Evolutionary conservation across 2,113 vertebrate genomes (phyloP), one percentile per base, ranked within the genome.

Genomic region (Engystomops pustulosus): DNA sequence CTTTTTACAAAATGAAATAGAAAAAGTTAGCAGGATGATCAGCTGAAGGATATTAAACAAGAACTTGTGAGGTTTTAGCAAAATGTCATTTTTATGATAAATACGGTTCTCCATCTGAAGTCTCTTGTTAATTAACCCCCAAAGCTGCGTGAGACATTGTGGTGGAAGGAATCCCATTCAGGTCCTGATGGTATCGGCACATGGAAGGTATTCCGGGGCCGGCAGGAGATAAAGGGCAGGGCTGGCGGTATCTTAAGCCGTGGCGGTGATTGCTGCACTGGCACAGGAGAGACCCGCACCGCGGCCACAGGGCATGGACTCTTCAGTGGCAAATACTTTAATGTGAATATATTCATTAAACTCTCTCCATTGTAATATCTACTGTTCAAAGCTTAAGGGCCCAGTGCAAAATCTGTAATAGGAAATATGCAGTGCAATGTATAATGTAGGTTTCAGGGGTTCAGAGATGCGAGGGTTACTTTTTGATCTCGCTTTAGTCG

Each of bases 41-140:
- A 87, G 86, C 87, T 87, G 88, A 86, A 84, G 86, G 60, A 90
- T 90, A 86, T 87, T 87, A 90, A 87, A 91, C 88, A 85, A 88
- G 90, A 89, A 88, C 69, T 30, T 60, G 83, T 67, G 86, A 47
- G 85, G 86, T 88, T 81, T 65, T 87, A 69, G 87, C 89, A 88
- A 90, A 79, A 79, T 85, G 84, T 80, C 60, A 83, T 79, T 81
- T 72, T 87, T 88, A 89, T 85, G 82, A 86, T 77, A 79, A 79
- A 85, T 79, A 85, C 65, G 38, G 45, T 60, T 84, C 82, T 68
- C 30, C 30, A 62, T 58, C 75, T 38, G 45, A 51, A 76, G 58
- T 68, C 55, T 84, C 72, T 77, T 77, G 81, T 84, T 84, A 84
- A 84, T 84, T 84, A 84, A 84, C 81, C 81, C 81, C 81, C 30